A percentile compares a stretch with the other conserved stretches of the same genome.
Evolutionary conservation across 2,113 vertebrate species (phyloP).

Genomic region (Hiodon tergisus): DNA sequence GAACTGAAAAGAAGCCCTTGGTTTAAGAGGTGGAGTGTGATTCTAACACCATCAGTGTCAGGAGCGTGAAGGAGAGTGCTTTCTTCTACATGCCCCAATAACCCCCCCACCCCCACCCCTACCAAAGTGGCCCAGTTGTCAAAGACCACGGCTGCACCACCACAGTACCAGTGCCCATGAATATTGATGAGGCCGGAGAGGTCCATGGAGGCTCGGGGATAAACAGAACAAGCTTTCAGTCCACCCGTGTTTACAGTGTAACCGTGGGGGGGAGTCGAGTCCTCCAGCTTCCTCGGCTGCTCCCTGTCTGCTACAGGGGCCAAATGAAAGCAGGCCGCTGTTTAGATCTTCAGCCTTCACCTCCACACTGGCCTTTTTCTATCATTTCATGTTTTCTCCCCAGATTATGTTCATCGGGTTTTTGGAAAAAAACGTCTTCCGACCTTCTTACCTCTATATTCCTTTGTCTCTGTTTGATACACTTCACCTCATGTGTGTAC

Average conservation of each 20-base stretch:
- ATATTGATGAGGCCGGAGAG: neutral
- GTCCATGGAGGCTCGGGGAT: neutral
- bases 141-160: neutral
- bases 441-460: neutral
- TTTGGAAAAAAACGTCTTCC: neutral
- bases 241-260: slow-evolving; percentile 2
- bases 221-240: slow-evolving; percentile 8
- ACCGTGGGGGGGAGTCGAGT: slow-evolving; percentile 6
- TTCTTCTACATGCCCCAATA: too few species aligned
- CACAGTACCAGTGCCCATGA: neutral
- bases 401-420: neutral
- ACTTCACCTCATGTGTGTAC: too few species aligned
- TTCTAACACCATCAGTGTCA: neutral
- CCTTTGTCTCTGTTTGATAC: too few species aligned
- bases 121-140: neutral
- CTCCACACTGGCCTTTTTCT: neutral
- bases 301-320: neutral
- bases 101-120: neutral
- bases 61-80: neutral
- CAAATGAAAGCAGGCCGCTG: slow-evolving; percentile 20
- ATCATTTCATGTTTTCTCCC: neutral
- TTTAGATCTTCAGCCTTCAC: slow-evolving; percentile 1
- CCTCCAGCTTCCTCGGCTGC: neutral
- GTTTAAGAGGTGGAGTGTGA: slow-evolving; percentile 2
- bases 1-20: slow-evolving; percentile 8